phyloP scores from a whole-genome alignment of 2,888 invertebrate species.

The Dinocampus coccinellae region DNA sequence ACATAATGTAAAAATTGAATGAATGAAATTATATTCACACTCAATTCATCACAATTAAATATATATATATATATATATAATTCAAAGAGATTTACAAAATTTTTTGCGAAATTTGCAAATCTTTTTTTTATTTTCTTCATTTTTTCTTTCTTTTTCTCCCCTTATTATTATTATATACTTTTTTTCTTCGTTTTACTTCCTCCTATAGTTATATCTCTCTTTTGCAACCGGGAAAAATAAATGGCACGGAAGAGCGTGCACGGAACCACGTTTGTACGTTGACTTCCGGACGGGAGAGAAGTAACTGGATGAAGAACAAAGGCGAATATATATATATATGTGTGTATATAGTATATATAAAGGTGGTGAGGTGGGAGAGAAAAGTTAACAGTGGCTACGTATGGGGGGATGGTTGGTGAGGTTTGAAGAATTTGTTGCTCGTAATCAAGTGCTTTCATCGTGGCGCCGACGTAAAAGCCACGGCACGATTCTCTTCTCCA shows the following conservation, averaged over 20 bases:
- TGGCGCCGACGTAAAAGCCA: slow-evolving; percentile 1
- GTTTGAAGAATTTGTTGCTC: slow-evolving; percentile 24
- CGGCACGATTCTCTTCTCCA: not conserved
- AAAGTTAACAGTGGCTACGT: not conserved
- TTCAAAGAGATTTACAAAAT: slow-evolving; percentile 1
- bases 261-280: slow-evolving; percentile 31
- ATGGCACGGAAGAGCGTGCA: slow-evolving; percentile 31
- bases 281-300: slow-evolving; percentile 27
- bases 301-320: slow-evolving; percentile 1
- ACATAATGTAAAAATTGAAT: too few species aligned
- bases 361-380: not conserved
- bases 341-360: not conserved
- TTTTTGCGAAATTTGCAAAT: slow-evolving; percentile 1
- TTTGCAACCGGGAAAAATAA: slow-evolving; percentile 21
- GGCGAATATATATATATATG: not conserved
- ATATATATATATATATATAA: too few species aligned
- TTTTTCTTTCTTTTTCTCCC: not conserved
- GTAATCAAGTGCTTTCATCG: slow-evolving; percentile 31
- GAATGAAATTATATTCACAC: too few species aligned
- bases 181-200: too few species aligned
- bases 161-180: too few species aligned
- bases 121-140: not conserved
- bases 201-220: slow-evolving; percentile 1
- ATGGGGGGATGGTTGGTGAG: not conserved
- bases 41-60: not conserved